These are phyloP conservation scores for Heteronetta atricapilla DNA, from an alignment of 2,113 vertebrate species.

Conservation along the genomic window DNA sequence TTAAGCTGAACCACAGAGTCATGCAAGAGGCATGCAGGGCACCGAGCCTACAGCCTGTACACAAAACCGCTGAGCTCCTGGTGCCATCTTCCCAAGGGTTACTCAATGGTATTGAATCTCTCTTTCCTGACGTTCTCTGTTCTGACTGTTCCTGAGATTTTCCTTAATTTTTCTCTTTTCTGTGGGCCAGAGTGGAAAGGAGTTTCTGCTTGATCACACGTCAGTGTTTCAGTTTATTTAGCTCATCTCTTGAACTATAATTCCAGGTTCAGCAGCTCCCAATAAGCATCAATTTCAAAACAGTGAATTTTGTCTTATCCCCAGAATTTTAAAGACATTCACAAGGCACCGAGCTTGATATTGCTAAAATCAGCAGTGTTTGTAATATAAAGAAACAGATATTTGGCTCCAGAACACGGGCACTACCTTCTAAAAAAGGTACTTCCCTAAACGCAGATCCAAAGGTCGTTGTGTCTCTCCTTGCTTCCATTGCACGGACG, in stretches of 20 bases:
- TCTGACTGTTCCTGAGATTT: background rate
- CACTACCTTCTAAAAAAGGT: conserved; percentile 7
- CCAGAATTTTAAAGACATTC: background rate
- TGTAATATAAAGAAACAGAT: conserved; percentile 50
- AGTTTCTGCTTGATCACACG: background rate
- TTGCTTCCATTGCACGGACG: background rate
- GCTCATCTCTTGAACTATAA: background rate
- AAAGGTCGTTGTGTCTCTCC: background rate
- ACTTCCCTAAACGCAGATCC: background rate
- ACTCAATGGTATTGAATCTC: background rate
- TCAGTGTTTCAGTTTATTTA: background rate
- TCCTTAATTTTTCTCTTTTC: background rate
- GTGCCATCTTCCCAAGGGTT: background rate
- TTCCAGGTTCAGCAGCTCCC: background rate
- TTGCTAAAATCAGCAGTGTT: conserved; percentile 34
- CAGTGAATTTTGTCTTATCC: background rate
- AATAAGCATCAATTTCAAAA: conserved; percentile 4
- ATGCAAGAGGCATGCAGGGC: background rate
- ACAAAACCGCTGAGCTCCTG: background rate
- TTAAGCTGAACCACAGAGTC: background rate
- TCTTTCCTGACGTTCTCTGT: background rate
- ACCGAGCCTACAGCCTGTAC: background rate
- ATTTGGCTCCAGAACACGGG: conserved; percentile 29
- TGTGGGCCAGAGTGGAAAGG: background rate
- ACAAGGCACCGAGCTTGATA: conserved; percentile 4